Base-by-base conservation (phyloP, 1,140 invertebrate species). In the Oryctes rhinoceros region DNA sequence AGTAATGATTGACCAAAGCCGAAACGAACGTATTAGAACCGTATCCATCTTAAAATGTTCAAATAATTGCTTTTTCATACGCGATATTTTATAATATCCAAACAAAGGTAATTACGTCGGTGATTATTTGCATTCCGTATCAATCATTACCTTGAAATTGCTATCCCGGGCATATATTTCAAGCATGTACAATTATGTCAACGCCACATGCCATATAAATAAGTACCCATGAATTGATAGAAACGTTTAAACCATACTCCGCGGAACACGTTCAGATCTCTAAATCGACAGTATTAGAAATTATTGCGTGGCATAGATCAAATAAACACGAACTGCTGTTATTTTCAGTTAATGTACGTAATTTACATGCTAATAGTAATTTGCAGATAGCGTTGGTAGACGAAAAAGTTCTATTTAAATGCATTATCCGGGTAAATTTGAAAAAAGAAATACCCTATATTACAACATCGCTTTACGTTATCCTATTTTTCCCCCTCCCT, bases 61-160 rank as follows among this genome's bases (percentile, higher is more conserved):
- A 44, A 44, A 44, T 44, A 44, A 44, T 44, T n/a, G n/a, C n/a
- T n/a, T n/a, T n/a, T 44, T 44, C 5, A 44, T 7, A 44, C 39
- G 39, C 39, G 5, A 3, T 30, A 44, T 10, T 44, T 7, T 44
- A 44, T 44, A 44, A 30, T 44, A 44, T 44, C 5, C 39, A 44
- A 44, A 44, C 39, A 44, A 44, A 44, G 5, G 39, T 44, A 44
- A 44, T 44, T 44, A 44, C 39, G 9, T 10, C 5, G 39, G 13
- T 53, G 49, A 18, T 18, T 15, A 53, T 15, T 13, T 15, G 49
- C 49, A 53, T 53, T 53, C 49, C 4, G 13, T 53, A 53, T 53
- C 49, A 53, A 53, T 53, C 49, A 53, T 53, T 53, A 53, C 49
- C 49, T 53, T 53, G 13, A 53, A 53, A 53, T 53, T 53, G n/a